Evolutionary conservation across 2,797 vertebrate species (phyloP), one percentile per base, ranked within the genome.

Genomic region (Scarus forsteni): DNA sequence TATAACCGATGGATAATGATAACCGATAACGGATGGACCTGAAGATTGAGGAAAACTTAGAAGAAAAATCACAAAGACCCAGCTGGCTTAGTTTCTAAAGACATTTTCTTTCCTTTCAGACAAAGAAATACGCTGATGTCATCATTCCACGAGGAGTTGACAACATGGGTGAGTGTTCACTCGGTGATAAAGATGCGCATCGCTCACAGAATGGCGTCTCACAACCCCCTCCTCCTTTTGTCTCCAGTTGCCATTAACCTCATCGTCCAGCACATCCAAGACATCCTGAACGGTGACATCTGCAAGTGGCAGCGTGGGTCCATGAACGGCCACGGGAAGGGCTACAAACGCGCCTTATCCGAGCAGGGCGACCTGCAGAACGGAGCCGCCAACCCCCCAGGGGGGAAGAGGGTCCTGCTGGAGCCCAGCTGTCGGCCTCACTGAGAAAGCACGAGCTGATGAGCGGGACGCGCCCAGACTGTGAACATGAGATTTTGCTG

Each of bases 231-330:
- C 3, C 1, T 57, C 14, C 14, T 7, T 73, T 14, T 81, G 7
- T 69, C 65, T 10, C 40, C 89, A 99, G 98, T 99, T 61, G 98
- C 98, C 56, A 99, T 99, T 84, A 99, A 98, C 93, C 95, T 99
- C 67, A 99, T 99, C 0, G 98, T 99, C 60, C 98, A 99, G 90
- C 98, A 99, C 92, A 99, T 99, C 60, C 98, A 99, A 65, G 98
- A 99, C 91, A 99, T 99, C 73, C 94, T 99, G 3, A 99, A 92
- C 0, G 97, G 97, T 0, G 97, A 98, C 87, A 93, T 99, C 91
- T 98, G 98, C 90, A 98, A 96, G 75, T 98, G 98, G 96, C 97
- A 98, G 77, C 95, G 97, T 0, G 94, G 92, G 0, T 79, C 94
- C 0, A 9, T 93, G 14, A 96, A 95, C 0, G 89, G 94, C 11